Percentiles rank a stretch among this genome's conserved stretches.
phyloP scores from a whole-genome alignment of 2,888 invertebrate genomes.

The Lasioglossum pauxillum region DNA sequence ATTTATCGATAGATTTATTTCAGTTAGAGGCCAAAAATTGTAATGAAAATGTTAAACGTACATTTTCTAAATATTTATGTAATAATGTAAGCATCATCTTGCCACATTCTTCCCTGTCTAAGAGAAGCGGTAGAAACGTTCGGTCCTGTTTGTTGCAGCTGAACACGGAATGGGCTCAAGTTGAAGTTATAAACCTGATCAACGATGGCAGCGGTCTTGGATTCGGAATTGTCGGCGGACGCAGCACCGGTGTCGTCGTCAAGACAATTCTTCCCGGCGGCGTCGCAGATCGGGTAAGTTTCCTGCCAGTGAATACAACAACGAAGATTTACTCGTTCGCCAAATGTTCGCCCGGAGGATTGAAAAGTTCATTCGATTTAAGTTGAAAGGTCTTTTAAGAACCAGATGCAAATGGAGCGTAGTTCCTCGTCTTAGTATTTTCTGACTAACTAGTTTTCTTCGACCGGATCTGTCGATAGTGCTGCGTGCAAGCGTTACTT shows the following conservation, averaged over 20 bases:
- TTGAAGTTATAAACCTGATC: constrained; percentile 98
- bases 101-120: too few relatives aligned
- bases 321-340: neutral
- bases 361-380: neutral
- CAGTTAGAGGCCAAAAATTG: too few relatives aligned
- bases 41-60: too few relatives aligned
- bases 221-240: constrained; percentile 99
- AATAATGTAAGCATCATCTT: too few relatives aligned
- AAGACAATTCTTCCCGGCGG: constrained; percentile 99
- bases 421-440: neutral
- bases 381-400: neutral
- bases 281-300: constrained; percentile 96
- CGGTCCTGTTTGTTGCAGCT: constrained; percentile 86
- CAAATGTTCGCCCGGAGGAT: neutral
- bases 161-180: constrained; percentile 99
- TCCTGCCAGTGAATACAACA: neutral
- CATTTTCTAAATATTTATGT: too few relatives aligned
- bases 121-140: neutral
- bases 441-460: neutral
- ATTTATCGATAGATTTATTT: too few relatives aligned
- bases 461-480: neutral
- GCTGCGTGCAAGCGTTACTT: too few relatives aligned
- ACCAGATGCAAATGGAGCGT: neutral
- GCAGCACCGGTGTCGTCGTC: constrained; percentile 99
- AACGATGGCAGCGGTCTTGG: constrained; percentile 99